Conservation (phyloP, 30 jellyfish, hydroid and myxozoan genomes). For the Nemopilema nomurai region DNA sequence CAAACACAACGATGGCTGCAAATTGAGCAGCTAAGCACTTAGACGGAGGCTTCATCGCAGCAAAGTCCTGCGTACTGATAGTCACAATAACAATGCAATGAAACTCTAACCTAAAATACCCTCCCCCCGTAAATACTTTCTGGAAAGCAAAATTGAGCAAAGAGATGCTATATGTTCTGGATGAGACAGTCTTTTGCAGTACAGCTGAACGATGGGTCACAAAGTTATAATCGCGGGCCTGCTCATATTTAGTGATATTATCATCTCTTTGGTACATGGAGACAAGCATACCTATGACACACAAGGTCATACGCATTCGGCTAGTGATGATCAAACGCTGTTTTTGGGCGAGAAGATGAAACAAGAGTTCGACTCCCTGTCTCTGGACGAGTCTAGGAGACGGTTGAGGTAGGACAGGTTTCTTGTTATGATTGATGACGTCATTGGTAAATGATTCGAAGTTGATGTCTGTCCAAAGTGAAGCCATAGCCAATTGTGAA, state of each 20-base stretch:
- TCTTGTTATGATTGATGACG: too few relatives aligned
- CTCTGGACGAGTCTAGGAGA: slow-evolving; percentile 80
- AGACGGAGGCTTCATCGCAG: neutral
- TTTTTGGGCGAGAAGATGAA: slow-evolving; percentile 81
- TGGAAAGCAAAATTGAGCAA: neutral
- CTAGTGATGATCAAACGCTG: slow-evolving; percentile 67
- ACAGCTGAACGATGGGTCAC: neutral
- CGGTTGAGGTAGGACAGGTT: slow-evolving; percentile 72
- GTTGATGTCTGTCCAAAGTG: too few relatives aligned
- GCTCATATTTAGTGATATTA: neutral
- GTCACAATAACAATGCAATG: neutral
- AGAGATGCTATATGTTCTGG: neutral
- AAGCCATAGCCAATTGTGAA: too few relatives aligned
- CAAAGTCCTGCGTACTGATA: neutral
- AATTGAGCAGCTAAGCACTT: neutral
- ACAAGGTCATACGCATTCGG: slow-evolving; percentile 51
- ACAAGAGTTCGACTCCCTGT: slow-evolving; percentile 70
- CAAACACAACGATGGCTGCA: neutral
- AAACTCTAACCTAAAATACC: neutral
- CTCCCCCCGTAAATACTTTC: neutral
- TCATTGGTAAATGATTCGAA: too few relatives aligned
- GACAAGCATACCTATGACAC: slow-evolving; percentile 38
- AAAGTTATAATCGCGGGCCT: neutral
- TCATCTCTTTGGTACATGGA: neutral
- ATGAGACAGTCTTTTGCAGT: neutral